Base-by-base conservation (phyloP, 92 coral and sea anemone species). In the Isaurus tuberculatus region DNA sequence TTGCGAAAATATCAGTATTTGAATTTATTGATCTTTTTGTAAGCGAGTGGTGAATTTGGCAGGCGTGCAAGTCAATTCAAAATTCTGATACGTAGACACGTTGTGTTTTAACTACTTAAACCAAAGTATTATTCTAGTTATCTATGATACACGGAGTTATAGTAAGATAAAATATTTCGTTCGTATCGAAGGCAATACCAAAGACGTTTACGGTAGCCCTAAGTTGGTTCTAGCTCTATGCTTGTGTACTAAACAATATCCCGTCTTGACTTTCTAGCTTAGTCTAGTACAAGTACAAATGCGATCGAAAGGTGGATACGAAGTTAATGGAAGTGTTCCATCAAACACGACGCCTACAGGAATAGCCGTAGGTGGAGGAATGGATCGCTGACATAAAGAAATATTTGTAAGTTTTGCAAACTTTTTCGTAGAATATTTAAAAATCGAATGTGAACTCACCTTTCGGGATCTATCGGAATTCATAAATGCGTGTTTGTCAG, bases 261-360 rank as follows among this genome's bases (percentile, higher is more conserved):
- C 66, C 29, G 26, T 71, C 16, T 53, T 71, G 16, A 55, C 4
- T 63, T 79, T 71, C 44, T 25, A 94, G 98, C 93, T 94, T 25
- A 91, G 95, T 29, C 79, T 90, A 49, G 89, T 94, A 51, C 98
- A 94, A 82, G 86, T 82, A 13, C 98, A 94, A 87, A 94, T 94
- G 98, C 93, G 89, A 67, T 94, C 98, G 2, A 94, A 94, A 87
- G 98, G 98, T 22, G 98, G 98, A 0, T 94, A 94, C 33, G 79
- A 83, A 30, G 87, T 82, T 5, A 79, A 77, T 77, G 82, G 86
- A 8, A 87, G 90, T 10, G 83, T 82, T 8, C 88, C 92, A 8
- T 61, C 86, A 1, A 44, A 48, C 26, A 85, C 80, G 23, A 92
- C 96, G 30, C 96, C 96, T 5, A 91, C 80, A 23, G 96, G 96